Base-by-base conservation (phyloP, 2,797 vertebrate species). In the Phataginus tetradactyla region DNA sequence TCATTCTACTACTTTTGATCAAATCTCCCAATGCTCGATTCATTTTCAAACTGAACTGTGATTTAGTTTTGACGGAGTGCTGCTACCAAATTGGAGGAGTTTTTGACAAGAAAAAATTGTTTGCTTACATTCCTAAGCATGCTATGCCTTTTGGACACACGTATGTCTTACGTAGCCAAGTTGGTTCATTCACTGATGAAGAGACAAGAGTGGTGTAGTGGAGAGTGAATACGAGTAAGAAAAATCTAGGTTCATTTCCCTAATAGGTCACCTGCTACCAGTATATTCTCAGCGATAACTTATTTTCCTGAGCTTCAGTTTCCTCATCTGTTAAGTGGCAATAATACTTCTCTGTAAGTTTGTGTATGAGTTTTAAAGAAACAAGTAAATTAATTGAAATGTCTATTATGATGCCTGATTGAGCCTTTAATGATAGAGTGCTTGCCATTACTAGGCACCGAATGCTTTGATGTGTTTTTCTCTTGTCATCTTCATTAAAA, bases 381-480 rank as follows among this genome's bases (percentile, higher is more conserved):
- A 4, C 17, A 53, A 69, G 29, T 20, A 74, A 75, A 95, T 93
- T 86, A 78, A 61, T 21, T 69, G 68, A 84, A 90, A 90, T 93
- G 11, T 79, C 7, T 14, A 63, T 13, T 69, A 15, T 21, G 79
- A 29, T 74, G 4, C 32, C 14, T 68, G 14, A 32, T 42, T 78
- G 13, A 86, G 53, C 71, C 32, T 77, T 29, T 39, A 83, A 45
- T 39, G 49, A 78, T 13, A 45, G 37, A 34, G 8, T 45, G 18
- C 5, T 68, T 90, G 14, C 18, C 14, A 61, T 78, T 94, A 39
- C 7, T 59, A 45, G 29, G 29, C 15, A 51, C 37, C 23, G 59
- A 64, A 39, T 57, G 32, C 37, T 71, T 94, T 94, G 77, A 57
- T 77, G 5, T 71, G 18, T 92, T 57, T 45, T 64, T 5, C 8